These are phyloP conservation scores for Lasioglossum zephyrum DNA, from an alignment of 2,888 invertebrate genomes.

Conservation along the genomic window DNA sequence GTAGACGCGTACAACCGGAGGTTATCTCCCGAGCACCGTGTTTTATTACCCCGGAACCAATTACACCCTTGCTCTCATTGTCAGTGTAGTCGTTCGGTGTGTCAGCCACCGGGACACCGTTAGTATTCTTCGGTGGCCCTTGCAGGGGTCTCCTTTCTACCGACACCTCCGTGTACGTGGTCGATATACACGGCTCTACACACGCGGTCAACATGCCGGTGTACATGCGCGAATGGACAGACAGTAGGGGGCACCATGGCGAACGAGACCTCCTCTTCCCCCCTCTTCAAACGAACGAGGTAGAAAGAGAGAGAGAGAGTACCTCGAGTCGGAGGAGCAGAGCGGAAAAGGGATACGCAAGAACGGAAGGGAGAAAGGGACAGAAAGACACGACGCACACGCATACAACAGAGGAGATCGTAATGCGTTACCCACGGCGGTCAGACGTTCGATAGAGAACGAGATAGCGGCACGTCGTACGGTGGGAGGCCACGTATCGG, in stretches of 20 bases:
- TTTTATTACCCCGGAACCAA: conserved; percentile 64
- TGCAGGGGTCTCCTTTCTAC: conserved; percentile 56
- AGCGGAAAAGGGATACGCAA: neutral
- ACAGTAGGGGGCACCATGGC: conserved; percentile 12
- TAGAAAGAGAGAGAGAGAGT: neutral
- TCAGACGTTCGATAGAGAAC: conserved; percentile 71
- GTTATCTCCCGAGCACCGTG: conserved; percentile 44
- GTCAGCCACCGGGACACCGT: conserved; percentile 58
- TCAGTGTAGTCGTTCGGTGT: conserved; percentile 41
- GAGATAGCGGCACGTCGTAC: conserved; percentile 74
- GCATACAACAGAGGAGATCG: conserved; percentile 52
- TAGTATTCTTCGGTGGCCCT: conserved; percentile 58
- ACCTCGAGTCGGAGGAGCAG: neutral
- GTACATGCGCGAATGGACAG: conserved; percentile 58
- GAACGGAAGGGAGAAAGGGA: conserved; percentile 20
- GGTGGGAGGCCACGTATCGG: conserved; percentile 72
- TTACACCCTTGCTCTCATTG: conserved; percentile 62
- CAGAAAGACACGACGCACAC: conserved; percentile 19
- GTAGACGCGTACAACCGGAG: conserved; percentile 35
- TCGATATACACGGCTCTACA: conserved; percentile 58
- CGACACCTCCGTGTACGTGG: conserved; percentile 65
- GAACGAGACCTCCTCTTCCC: neutral
- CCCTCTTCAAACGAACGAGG: neutral
- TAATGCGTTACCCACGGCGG: conserved; percentile 70
- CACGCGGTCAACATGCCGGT: conserved; percentile 59